phyloP scores from a whole-genome alignment of 2,888 invertebrate genomes.

The Argyresthia goedartella region DNA sequence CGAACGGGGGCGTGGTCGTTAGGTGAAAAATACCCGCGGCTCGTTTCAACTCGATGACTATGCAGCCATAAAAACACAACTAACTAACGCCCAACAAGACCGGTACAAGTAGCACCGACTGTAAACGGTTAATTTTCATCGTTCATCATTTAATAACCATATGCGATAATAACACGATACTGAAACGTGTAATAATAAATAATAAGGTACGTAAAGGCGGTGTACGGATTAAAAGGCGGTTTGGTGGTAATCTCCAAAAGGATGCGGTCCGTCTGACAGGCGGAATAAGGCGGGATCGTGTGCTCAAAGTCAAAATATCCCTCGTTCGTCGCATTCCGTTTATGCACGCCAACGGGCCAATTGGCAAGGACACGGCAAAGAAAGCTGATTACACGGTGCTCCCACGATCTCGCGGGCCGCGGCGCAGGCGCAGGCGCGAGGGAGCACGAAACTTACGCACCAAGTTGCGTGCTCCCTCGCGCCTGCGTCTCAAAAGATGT shows the following conservation, averaged over 20 bases:
- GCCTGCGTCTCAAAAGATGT: slow-evolving; percentile 69
- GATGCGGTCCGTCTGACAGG: not conserved
- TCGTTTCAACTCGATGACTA: slow-evolving; percentile 16
- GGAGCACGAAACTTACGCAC: slow-evolving; percentile 49
- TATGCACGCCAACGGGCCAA: slow-evolving; percentile 27
- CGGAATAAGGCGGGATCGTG: not conserved
- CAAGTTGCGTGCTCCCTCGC: slow-evolving; percentile 68
- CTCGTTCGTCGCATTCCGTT: not conserved
- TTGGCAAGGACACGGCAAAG: slow-evolving; percentile 60
- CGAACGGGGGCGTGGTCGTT: slow-evolving; percentile 17
- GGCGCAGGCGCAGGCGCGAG: slow-evolving; percentile 31
- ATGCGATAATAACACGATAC: slow-evolving; percentile 10
- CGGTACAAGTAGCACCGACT: slow-evolving; percentile 11
- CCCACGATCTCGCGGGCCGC: slow-evolving; percentile 64
- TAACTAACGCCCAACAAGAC: slow-evolving; percentile 14
- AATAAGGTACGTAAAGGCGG: not conserved
- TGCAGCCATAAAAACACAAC: slow-evolving; percentile 22
- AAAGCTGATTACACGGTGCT: slow-evolving; percentile 67
- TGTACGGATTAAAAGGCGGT: not conserved
- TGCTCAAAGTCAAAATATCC: not conserved
- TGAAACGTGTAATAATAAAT: not conserved
- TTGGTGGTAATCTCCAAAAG: not conserved
- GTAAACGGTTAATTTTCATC: slow-evolving; percentile 21
- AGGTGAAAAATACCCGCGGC: slow-evolving; percentile 22
- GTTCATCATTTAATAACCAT: slow-evolving; percentile 19